A percentile compares a stretch with the other conserved stretches of the same genome.
Conservation (phyloP, 2,888 invertebrate species). For the Neoscelio sp. region DNA sequence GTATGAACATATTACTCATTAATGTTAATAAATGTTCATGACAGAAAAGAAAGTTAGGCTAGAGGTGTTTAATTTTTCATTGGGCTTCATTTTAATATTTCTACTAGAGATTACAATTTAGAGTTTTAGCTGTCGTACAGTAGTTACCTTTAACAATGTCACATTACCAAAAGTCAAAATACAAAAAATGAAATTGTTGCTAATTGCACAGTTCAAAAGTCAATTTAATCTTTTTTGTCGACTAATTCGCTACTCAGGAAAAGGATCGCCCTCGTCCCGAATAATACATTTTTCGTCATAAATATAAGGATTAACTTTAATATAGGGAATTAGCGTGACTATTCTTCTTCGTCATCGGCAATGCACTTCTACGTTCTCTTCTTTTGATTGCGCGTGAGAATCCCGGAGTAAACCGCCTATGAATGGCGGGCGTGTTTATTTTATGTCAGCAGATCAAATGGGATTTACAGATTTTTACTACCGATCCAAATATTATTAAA, state of each 20-base stretch:
- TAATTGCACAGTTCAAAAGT: too few species aligned
- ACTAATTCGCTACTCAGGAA: neutral
- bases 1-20: too few species aligned
- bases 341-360: conserved; percentile 19
- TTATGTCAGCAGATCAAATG: conserved; percentile 78
- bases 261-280: neutral
- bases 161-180: too few species aligned
- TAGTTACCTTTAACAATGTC: too few species aligned
- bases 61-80: too few species aligned
- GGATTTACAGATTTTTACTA: conserved; percentile 78
- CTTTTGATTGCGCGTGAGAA: conserved; percentile 58
- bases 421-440: conserved; percentile 78
- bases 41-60: too few species aligned
- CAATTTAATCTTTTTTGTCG: too few species aligned
- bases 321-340: conserved; percentile 32
- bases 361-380: conserved; percentile 16
- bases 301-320: conserved; percentile 39
- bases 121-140: too few species aligned
- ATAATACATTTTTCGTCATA: neutral
- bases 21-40: too few species aligned
- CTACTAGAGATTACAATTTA: too few species aligned
- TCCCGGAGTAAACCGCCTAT: conserved; percentile 40
- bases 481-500: conserved; percentile 72
- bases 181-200: too few species aligned
- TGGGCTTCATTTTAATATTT: too few species aligned